These are phyloP conservation scores for Oostethus manadensis DNA, from an alignment of 2,113 vertebrate genomes.

Conservation along the genomic window DNA sequence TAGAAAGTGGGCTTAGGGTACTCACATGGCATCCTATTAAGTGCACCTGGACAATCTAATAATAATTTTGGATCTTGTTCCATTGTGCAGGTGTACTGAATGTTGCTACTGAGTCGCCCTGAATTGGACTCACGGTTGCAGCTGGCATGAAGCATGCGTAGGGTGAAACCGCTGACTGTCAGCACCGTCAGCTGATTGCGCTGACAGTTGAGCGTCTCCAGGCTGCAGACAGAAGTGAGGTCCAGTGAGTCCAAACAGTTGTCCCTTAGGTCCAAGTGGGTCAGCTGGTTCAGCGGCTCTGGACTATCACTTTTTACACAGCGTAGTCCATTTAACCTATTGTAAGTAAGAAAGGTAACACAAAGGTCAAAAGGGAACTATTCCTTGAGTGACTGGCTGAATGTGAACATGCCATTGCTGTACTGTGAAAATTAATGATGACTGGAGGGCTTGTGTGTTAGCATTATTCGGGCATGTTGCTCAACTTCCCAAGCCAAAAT, in stretches of 20 bases:
- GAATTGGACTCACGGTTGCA: constrained; percentile 80
- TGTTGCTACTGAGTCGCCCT: constrained; percentile 9
- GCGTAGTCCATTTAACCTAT: constrained; percentile 83
- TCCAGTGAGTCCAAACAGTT: constrained; percentile 83
- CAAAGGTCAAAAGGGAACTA: background rate
- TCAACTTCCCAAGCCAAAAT: too few relatives aligned
- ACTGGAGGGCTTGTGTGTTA: too few relatives aligned
- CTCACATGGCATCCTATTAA: too few relatives aligned
- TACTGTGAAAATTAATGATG: too few relatives aligned
- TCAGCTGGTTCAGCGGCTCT: constrained; percentile 80
- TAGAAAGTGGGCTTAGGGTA: too few relatives aligned
- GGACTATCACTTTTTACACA: constrained; percentile 69
- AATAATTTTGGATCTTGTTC: too few relatives aligned
- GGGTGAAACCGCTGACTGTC: constrained; percentile 82
- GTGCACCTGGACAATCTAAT: background rate
- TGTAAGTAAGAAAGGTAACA: constrained; percentile 2
- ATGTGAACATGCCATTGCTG: too few relatives aligned
- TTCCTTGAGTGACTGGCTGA: background rate
- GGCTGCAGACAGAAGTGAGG: constrained; percentile 79
- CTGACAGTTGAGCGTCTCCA: constrained; percentile 90
- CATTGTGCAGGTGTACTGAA: too few relatives aligned
- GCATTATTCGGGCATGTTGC: too few relatives aligned
- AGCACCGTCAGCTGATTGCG: constrained; percentile 84
- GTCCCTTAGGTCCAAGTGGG: constrained; percentile 86
- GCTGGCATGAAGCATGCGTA: constrained; percentile 80